Evolutionary conservation across 1,140 invertebrate genomes (phyloP), one percentile per base, ranked within the genome.

Genomic region (Choristoneura fumiferana): DNA sequence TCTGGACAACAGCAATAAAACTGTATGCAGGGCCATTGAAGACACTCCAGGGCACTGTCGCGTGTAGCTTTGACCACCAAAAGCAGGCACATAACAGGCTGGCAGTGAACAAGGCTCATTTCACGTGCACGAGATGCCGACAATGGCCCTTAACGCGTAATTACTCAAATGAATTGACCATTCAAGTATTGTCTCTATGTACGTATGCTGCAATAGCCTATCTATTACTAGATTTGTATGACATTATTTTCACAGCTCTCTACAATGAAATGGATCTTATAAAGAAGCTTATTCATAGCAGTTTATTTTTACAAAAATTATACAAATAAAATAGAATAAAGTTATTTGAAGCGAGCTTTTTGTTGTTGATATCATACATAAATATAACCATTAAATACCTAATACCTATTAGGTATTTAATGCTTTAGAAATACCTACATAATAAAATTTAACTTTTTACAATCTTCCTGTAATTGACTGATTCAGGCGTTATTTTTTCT

Each of bases 121-220:
- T 76, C 72, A 73, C 77, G 72, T 73, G 78, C 69, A 75, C 85
- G 84, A 88, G 85, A 88, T 85, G 81, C 78, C 70, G 82, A 85
- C 84, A 85, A 87, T 86, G 78, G 85, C 82, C 82, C 84, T 88
- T 83, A 82, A 82, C 77, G 82, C 74, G 80, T 86, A 87, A 88
- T 88, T 88, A 88, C 82, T 88, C 85, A 87, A 86, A 88, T 87
- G 84, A 82, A 88, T 88, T 84, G 85, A 78, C 85, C 81, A 87
- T 87, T 85, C 78, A 81, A 77, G 82, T 73, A 83, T 88, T 86
- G 84, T 87, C 76, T 84, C 75, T 78, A 67, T 83, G 68, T 77
- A 69, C 69, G 62, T 68, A 66, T 61, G 43, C 43, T 6, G 43
- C 43, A 49, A 49, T 49, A 49, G 43, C 17, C 43, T 17, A 49